Evolutionary conservation across 2,888 invertebrate species (phyloP), one percentile per base, ranked within the genome.

Genomic region (Drosophila tanythrix): DNA sequence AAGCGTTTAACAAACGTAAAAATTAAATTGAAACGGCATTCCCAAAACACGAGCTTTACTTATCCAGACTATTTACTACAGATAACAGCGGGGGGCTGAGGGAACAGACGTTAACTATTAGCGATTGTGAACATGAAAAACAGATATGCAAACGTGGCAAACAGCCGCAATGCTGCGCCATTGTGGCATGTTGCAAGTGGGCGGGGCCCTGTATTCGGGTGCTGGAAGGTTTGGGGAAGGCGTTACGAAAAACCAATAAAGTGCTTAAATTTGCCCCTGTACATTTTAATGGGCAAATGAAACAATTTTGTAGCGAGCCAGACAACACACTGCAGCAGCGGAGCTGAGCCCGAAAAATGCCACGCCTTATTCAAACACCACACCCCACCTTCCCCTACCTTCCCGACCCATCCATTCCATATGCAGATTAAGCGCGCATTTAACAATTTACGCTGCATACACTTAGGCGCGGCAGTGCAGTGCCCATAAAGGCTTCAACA

Each of bases 381-480:
- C 18, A 1, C 6, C 29, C 29, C 13, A 33, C 3, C 52, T n/a
- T 8, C 7, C n/a, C 48, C 18, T 13, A 21, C 21, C 35, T 8
- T 1, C 11, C 1, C 33, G 33, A 33, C 3, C 50, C 48, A 38
- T 65, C 65, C 46, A 25, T 46, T 72, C 38, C 64, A 71, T 79
- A 87, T 87, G 84, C 87, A 87, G 87, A 87, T 87, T 88, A 89
- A 82, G 87, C 84, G 84, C 84, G 76, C 82, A 79, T 88, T 87
- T 87, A 87, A 87, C 89, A 88, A 87, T 87, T 87, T 87, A 79
- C 89, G 74, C 84, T 89, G 86, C 89, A 89, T 87, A 87, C 84
- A 87, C 84, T 87, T 87, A 87, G 87, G 81, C 79, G 81, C 61
- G 72, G 57, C 53, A 55, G 50, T 29, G 67, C 48, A 56, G 48